Percentiles rank a stretch among this genome's conserved stretches.
These are phyloP conservation scores for Astreopora myriophthalma DNA, from an alignment of 64 coral and sea anemone species.

Conservation along the genomic window DNA sequence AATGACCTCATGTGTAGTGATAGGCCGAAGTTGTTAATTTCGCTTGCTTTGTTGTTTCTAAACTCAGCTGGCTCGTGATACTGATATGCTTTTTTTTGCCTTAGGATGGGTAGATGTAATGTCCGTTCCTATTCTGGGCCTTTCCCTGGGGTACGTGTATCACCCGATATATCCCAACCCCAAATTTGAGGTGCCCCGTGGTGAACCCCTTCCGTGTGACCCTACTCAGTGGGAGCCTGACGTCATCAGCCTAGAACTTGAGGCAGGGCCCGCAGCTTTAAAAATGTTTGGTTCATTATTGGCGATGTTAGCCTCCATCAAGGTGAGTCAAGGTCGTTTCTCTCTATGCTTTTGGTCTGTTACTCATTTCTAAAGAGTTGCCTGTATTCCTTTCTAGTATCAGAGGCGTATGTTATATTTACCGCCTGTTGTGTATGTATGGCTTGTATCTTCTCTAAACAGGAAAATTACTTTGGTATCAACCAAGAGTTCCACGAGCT, in stretches of 20 bases:
- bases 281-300: conserved; percentile 84
- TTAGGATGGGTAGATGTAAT: conserved; percentile 92
- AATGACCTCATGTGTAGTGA: too few species aligned
- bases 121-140: conserved; percentile 83
- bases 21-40: too few species aligned
- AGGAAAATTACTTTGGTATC: conserved; percentile 99
- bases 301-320: conserved; percentile 77
- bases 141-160: conserved; percentile 91
- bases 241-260: conserved; percentile 93
- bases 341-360: too few species aligned
- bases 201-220: conserved; percentile 60
- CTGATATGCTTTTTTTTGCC: neutral
- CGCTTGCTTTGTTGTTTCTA: too few species aligned
- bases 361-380: too few species aligned
- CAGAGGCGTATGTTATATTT: neutral
- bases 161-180: conserved; percentile 83
- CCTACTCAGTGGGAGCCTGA: conserved; percentile 88
- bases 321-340: conserved; percentile 40
- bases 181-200: conserved; percentile 61
- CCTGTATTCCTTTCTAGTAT: too few species aligned
- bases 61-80: neutral
- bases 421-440: too few species aligned
- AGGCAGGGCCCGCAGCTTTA: conserved; percentile 88
- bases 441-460: neutral
- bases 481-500: conserved; percentile 89